Conservation (phyloP, 2,113 vertebrate genomes). For the Pundamilia nyererei region DNA sequence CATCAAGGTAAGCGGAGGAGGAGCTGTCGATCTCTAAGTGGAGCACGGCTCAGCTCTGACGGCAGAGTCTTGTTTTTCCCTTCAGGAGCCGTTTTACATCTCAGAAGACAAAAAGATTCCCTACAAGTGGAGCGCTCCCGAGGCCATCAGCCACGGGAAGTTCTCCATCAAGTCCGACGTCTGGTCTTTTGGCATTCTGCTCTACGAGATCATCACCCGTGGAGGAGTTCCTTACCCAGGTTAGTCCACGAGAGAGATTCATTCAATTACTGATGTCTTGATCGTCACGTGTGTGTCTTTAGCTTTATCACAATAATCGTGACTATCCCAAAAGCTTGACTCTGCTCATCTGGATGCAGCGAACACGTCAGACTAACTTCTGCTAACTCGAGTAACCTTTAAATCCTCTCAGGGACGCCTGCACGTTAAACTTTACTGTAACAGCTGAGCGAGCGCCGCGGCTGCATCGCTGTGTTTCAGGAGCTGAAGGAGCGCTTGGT, state of each 20-base stretch:
- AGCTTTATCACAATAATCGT: background rate
- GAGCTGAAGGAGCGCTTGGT: background rate
- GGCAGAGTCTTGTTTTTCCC: too few species aligned
- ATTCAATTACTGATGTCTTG: background rate
- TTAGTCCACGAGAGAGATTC: background rate
- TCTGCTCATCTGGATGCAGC: background rate
- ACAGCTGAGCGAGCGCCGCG: background rate
- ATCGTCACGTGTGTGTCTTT: background rate
- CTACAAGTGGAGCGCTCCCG: slow-evolving; percentile 79
- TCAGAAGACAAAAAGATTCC: slow-evolving; percentile 70
- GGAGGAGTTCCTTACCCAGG: slow-evolving; percentile 77
- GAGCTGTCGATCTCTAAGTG: background rate
- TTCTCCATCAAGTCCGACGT: slow-evolving; percentile 79
- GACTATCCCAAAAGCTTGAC: background rate
- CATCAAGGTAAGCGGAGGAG: slow-evolving; percentile 68
- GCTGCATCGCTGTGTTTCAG: background rate
- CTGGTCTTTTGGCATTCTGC: slow-evolving; percentile 79
- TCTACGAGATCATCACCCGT: slow-evolving; percentile 76
- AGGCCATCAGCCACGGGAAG: slow-evolving; percentile 71
- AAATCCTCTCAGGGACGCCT: background rate
- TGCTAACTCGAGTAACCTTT: background rate
- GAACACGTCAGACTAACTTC: background rate
- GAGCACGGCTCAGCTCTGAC: background rate
- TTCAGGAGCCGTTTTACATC: slow-evolving; percentile 75
- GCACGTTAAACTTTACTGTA: background rate